These are phyloP conservation scores for Tapera naevia DNA, from an alignment of 2,797 vertebrate genomes.

Conservation along the genomic window DNA sequence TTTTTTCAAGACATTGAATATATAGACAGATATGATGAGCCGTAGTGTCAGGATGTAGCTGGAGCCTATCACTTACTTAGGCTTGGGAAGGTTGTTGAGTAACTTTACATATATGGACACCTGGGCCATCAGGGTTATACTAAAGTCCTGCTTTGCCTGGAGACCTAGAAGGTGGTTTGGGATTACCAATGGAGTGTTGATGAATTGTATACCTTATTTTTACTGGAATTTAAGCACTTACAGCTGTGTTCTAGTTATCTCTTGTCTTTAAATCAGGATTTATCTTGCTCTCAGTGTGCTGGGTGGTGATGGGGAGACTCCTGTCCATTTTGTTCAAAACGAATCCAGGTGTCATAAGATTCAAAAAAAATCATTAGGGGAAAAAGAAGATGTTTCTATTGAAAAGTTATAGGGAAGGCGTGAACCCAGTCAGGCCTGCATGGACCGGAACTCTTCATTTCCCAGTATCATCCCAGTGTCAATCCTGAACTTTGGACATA, in stretches of 20 bases:
- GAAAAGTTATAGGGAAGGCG: not conserved
- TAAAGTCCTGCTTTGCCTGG: not conserved
- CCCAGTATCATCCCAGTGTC: not conserved
- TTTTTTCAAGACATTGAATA: not conserved
- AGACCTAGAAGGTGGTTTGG: not conserved
- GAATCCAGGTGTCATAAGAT: not conserved
- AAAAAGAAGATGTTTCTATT: not conserved
- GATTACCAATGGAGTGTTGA: not conserved
- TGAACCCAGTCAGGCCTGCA: not conserved
- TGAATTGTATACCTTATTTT: accelerated
- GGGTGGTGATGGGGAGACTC: not conserved
- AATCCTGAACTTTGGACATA: not conserved
- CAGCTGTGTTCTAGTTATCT: not conserved
- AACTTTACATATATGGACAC: not conserved
- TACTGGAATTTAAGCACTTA: not conserved
- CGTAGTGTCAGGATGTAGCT: not conserved
- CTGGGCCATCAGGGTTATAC: not conserved
- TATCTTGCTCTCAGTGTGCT: not conserved
- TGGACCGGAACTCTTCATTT: not conserved
- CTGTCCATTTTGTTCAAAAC: not conserved
- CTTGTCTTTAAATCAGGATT: not conserved
- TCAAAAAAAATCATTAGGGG: not conserved
- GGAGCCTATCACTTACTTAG: not conserved
- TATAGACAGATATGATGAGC: not conserved
- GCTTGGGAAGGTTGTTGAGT: not conserved